A percentile compares a stretch with the other conserved stretches of the same genome.
Evolutionary conservation across 2,888 invertebrate species (phyloP).

Genomic region (Trissoscelio sp.): DNA sequence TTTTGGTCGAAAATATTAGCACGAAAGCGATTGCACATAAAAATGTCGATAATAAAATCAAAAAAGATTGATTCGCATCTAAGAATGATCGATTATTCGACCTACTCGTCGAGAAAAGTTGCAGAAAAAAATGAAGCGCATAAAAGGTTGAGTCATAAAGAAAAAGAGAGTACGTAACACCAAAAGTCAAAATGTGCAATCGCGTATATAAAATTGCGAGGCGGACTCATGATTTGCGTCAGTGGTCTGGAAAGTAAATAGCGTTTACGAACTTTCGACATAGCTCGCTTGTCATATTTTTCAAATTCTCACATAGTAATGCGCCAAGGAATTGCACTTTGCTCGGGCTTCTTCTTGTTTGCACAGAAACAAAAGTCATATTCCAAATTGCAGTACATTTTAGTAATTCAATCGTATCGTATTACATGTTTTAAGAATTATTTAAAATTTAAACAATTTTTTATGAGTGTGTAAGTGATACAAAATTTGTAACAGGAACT

Average conservation of each 20-base stretch:
- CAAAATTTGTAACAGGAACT: too few species aligned
- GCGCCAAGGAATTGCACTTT: conserved; percentile 19
- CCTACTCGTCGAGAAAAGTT: conserved; percentile 10
- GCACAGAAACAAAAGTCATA: too few species aligned
- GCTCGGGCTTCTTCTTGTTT: conserved; percentile 36
- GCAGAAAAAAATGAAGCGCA: neutral
- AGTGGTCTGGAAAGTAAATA: conserved; percentile 66
- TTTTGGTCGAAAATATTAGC: neutral
- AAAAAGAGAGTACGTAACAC: conserved; percentile 46
- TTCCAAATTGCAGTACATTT: too few species aligned
- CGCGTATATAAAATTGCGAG: conserved; percentile 54
- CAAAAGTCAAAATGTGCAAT: conserved; percentile 62
- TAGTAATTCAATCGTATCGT: too few species aligned
- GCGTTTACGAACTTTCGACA: conserved; percentile 61
- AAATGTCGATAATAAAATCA: neutral
- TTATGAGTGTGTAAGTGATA: too few species aligned
- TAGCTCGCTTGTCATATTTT: conserved; percentile 65
- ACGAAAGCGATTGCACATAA: neutral
- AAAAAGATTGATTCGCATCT: neutral
- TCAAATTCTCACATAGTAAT: conserved; percentile 61
- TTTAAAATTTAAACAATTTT: too few species aligned
- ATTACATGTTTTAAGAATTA: too few species aligned
- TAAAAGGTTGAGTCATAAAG: conserved; percentile 38
- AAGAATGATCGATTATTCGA: conserved; percentile 7
- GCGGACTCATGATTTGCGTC: conserved; percentile 59